Conservation (phyloP, 2,888 invertebrate genomes). For the Kryphioiulus occultus region DNA sequence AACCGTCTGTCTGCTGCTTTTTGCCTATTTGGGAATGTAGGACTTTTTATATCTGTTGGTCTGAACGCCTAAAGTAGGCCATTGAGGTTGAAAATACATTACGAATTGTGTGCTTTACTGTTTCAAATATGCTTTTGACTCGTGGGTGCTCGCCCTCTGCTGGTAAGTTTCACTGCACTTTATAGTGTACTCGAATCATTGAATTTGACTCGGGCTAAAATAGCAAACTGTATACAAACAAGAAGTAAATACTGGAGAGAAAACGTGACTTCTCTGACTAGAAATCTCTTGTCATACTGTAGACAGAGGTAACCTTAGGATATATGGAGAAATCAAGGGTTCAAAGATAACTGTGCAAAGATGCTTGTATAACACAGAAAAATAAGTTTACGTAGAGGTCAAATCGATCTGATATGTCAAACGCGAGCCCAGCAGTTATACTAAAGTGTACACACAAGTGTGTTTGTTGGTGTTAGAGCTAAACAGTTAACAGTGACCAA, state of each 20-base stretch:
- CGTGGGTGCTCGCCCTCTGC: slow-evolving; percentile 28
- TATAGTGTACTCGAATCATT: slow-evolving; percentile 19
- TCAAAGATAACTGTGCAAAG: neutral
- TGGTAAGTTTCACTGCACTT: neutral
- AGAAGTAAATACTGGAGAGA: neutral
- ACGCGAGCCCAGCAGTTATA: no score
- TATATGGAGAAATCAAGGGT: neutral
- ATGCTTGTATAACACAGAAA: neutral
- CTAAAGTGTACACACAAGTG: no score
- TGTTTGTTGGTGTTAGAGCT: no score
- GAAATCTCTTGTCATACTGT: neutral
- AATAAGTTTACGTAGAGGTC: neutral
- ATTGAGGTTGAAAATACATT: slow-evolving; percentile 40
- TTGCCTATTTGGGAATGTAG: slow-evolving; percentile 39
- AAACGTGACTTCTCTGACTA: neutral
- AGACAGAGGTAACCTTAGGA: neutral
- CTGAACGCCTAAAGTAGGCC: slow-evolving; percentile 20
- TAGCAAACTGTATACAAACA: neutral
- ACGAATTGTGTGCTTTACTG: slow-evolving; percentile 39
- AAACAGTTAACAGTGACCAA: no score
- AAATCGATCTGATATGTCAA: no score
- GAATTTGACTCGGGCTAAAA: neutral
- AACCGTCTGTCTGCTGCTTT: neutral
- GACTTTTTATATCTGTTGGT: slow-evolving; percentile 11
- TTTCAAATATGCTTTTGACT: slow-evolving; percentile 32